Percentiles rank a stretch among this genome's conserved stretches.
These are phyloP conservation scores for Sitta europaea DNA, from an alignment of 2,113 vertebrate genomes.

Conservation along the genomic window DNA sequence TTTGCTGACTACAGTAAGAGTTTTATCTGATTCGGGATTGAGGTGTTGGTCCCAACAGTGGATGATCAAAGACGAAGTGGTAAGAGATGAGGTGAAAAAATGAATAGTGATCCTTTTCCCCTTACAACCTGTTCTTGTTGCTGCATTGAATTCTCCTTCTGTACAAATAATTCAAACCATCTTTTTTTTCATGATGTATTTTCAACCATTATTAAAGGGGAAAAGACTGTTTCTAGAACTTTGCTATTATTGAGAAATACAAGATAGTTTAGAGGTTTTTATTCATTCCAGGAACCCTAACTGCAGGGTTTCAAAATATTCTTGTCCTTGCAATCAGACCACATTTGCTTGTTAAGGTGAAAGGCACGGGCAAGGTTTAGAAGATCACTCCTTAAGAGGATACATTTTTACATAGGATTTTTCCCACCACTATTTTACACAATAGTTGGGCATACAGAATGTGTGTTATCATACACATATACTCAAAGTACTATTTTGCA, in stretches of 20 bases:
- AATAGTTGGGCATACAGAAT: neutral
- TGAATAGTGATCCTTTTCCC: conserved; percentile 2
- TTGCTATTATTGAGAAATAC: neutral
- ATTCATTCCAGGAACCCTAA: neutral
- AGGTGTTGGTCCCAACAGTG: neutral
- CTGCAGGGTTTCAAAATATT: neutral
- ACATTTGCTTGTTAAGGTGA: neutral
- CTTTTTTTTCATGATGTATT: neutral
- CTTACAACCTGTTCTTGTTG: neutral
- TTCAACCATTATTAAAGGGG: neutral
- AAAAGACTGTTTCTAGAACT: neutral
- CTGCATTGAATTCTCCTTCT: neutral
- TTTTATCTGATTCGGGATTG: neutral
- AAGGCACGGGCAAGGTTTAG: neutral
- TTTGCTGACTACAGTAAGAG: conserved; percentile 22
- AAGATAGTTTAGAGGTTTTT: neutral
- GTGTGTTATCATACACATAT: neutral
- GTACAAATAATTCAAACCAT: neutral
- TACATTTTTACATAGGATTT: neutral
- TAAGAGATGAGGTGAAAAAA: conserved; percentile 17
- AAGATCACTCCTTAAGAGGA: neutral
- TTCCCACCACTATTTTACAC: neutral
- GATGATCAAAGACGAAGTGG: conserved; percentile 2
- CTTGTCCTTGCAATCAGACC: neutral
- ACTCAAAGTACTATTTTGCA: neutral